A percentile compares a stretch with the other conserved stretches of the same genome.
These are phyloP conservation scores for Tachina grossa DNA, from an alignment of 2,888 invertebrate species.

Conservation along the genomic window DNA sequence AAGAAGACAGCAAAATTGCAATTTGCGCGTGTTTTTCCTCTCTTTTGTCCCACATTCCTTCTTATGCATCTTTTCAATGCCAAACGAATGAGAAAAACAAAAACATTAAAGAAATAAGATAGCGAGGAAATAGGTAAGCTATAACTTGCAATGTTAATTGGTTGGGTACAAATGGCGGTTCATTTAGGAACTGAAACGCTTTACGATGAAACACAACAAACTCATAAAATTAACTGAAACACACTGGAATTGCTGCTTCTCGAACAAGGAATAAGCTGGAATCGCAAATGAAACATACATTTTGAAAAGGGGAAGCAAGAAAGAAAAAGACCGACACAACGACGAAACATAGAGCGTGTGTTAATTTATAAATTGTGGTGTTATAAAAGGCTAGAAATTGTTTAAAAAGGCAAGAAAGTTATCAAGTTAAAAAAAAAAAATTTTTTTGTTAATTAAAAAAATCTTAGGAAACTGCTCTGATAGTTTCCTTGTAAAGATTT, in stretches of 20 bases:
- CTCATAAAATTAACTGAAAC: conserved; percentile 33
- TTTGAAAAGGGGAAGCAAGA: conserved; percentile 25
- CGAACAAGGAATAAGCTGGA: conserved; percentile 32
- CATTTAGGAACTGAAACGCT: conserved; percentile 51
- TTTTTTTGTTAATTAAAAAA: conserved; percentile 3
- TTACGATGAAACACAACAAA: conserved; percentile 30
- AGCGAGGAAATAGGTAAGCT: not conserved
- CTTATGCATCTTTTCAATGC: conserved; percentile 41
- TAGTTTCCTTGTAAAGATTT: not conserved
- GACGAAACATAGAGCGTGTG: conserved; percentile 67
- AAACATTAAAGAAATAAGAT: conserved; percentile 29
- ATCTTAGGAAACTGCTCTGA: not conserved
- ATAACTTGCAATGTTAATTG: conserved; percentile 21
- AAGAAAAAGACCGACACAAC: conserved; percentile 69
- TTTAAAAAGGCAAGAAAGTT: conserved; percentile 33
- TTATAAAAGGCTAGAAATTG: conserved; percentile 62
- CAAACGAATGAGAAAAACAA: conserved; percentile 43
- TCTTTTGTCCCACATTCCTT: not conserved
- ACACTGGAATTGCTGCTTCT: conserved; percentile 32
- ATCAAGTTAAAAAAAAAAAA: conserved; percentile 12
- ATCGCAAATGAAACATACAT: conserved; percentile 31
- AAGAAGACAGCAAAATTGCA: conserved; percentile 33
- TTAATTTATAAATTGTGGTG: conserved; percentile 68
- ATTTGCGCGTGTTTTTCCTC: conserved; percentile 56
- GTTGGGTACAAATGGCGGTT: conserved; percentile 61